Evolutionary conservation across 2,113 vertebrate species (phyloP).

Genomic region (Cavia aperea): DNA sequence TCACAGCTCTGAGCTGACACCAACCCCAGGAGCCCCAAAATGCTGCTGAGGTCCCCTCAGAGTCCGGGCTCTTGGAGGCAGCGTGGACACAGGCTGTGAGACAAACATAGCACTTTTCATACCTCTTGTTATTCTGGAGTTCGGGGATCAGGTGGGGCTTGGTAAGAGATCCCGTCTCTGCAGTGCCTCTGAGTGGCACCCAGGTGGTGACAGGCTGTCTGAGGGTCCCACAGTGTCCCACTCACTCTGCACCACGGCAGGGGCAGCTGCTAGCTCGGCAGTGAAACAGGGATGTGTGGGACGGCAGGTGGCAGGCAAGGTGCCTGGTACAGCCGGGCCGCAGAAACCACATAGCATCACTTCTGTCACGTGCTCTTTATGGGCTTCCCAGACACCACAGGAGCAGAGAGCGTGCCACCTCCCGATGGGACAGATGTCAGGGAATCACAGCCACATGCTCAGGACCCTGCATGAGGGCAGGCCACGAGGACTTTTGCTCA

Average conservation of each 20-base stretch:
- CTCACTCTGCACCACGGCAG: too few species aligned
- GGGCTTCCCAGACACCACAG: not conserved
- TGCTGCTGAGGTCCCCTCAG: not conserved
- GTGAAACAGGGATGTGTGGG: not conserved
- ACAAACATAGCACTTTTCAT: not conserved
- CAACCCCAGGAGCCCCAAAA: not conserved
- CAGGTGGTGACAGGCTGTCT: not conserved
- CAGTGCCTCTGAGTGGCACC: too few species aligned
- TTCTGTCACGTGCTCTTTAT: not conserved
- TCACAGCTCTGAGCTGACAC: not conserved
- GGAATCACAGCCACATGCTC: not conserved
- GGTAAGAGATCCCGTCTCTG: not conserved
- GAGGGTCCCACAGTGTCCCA: not conserved
- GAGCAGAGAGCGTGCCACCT: not conserved
- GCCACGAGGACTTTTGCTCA: not conserved
- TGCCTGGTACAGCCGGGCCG: too few species aligned
- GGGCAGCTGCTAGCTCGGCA: not conserved
- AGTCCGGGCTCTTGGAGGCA: not conserved
- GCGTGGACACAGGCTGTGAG: not conserved
- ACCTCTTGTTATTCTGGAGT: not conserved
- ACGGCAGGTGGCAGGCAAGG: not conserved
- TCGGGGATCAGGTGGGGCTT: not conserved
- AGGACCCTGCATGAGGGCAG: not conserved
- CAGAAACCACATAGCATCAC: not conserved
- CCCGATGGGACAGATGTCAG: not conserved